Percentiles rank a stretch among this genome's conserved stretches.
Evolutionary conservation across 1,140 invertebrate genomes (phyloP).

Genomic region (Hirudo medicinalis): DNA sequence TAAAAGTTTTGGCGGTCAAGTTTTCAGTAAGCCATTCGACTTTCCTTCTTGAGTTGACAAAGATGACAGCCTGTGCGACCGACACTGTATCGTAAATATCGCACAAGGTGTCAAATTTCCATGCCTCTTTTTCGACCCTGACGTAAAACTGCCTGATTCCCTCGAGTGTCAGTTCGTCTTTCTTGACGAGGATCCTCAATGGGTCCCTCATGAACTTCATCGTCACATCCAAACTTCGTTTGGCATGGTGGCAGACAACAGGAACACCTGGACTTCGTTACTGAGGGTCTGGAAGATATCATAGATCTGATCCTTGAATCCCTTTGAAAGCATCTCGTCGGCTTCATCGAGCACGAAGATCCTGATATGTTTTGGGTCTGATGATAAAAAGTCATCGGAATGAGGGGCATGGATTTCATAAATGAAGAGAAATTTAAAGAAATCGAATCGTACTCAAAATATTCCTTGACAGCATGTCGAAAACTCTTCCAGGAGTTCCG

Average conservation of each 20-base stretch:
- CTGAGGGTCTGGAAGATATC: slow-evolving; percentile 89
- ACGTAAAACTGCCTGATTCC: slow-evolving; percentile 94
- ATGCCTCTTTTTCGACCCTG: slow-evolving; percentile 48
- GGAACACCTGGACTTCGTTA: slow-evolving; percentile 67
- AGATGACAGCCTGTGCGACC: slow-evolving; percentile 98
- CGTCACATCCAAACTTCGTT: slow-evolving; percentile 25
- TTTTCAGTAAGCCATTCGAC: slow-evolving; percentile 90
- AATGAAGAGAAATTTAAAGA: too few relatives aligned
- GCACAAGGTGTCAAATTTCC: slow-evolving; percentile 81
- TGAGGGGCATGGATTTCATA: too few relatives aligned
- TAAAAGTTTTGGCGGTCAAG: slow-evolving; percentile 86
- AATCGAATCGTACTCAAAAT: slow-evolving; percentile 53
- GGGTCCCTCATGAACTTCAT: slow-evolving; percentile 26
- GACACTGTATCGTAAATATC: slow-evolving; percentile 95
- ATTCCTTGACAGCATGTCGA: slow-evolving; percentile 89
- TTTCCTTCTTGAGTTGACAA: slow-evolving; percentile 98
- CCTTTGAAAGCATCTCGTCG: slow-evolving; percentile 98
- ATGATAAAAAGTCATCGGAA: neutral
- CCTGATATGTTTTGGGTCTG: slow-evolving; percentile 65
- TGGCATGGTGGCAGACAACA: slow-evolving; percentile 26
- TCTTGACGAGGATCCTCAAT: slow-evolving; percentile 26
- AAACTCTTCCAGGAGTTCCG: slow-evolving; percentile 93
- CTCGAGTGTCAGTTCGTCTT: slow-evolving; percentile 72
- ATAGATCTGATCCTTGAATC: slow-evolving; percentile 99
- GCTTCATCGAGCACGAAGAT: slow-evolving; percentile 98